Base-by-base conservation (phyloP, 2,797 vertebrate species). In the Sebastes cheni region DNA sequence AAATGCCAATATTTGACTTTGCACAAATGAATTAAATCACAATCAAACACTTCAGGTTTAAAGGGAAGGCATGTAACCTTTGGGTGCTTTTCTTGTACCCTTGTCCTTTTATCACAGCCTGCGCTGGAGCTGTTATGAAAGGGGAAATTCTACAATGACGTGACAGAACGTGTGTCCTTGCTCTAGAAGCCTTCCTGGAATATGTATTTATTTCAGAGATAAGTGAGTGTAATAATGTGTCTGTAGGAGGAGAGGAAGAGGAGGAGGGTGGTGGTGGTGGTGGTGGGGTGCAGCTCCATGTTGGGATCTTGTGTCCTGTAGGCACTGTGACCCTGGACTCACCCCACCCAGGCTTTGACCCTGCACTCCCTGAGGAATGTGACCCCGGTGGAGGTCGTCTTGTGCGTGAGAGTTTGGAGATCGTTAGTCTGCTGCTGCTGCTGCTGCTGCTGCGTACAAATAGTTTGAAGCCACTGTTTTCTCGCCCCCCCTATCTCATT, bases 301-400 rank as follows among this genome's bases (percentile, higher is more conserved):
- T 81, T 72, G 84, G 79, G 86, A 86, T 86, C 83, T 84, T 78
- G 83, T 92, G 89, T 95, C 92, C 91, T 86, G 78, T 92, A 82
- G 92, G 89, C 91, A 77, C 82, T 29, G 72, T 94, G 95, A 95
- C 94, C 94, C 94, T 86, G 82, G 90, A 83, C 84, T 93, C 90
- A 94, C 94, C 95, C 91, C 91, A 85, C 88, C 90, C 85, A 91
- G 92, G 90, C 93, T 92, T 93, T 94, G 95, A 95, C 94, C 93
- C 92, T 93, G 90, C 88, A 75, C 91, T 92, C 87, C 67, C 87
- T 91, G 75, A 91, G 94, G 95, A 96, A 96, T 96, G 95, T 92
- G 94, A 94, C 94, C 94, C 91, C 89, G 20, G 71, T 36, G 61
- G 86, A 93, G 90, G 87, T 90, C 72, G 82, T 91, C 88, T 87